phyloP scores from a whole-genome alignment of 2,797 vertebrate species.

The Amniataba percoides region DNA sequence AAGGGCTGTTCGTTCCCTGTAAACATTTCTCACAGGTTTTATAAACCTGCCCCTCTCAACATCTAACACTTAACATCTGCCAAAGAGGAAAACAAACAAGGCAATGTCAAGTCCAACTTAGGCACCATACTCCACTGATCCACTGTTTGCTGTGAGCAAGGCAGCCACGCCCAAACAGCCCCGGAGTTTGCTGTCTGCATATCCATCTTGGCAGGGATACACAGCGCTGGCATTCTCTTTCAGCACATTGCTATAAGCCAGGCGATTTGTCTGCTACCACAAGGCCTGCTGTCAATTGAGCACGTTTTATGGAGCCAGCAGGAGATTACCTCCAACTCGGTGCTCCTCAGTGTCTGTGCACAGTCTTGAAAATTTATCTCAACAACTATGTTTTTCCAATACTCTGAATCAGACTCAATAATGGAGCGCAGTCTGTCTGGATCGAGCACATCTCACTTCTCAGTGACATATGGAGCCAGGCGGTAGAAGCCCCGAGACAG shows the following conservation, averaged over 20 bases:
- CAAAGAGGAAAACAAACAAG: conserved; percentile 65
- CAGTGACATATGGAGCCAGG: conserved; percentile 63
- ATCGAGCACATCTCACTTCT: conserved; percentile 69
- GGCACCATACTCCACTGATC: conserved; percentile 53
- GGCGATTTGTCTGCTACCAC: conserved; percentile 84
- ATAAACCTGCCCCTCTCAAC: conserved; percentile 8
- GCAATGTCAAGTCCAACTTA: conserved; percentile 58
- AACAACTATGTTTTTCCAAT: conserved; percentile 75
- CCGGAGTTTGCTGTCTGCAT: conserved; percentile 73
- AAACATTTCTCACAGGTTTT: conserved; percentile 32
- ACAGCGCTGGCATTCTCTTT: conserved; percentile 79
- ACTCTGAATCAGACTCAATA: conserved; percentile 76
- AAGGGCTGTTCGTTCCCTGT: background rate
- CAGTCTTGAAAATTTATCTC: conserved; percentile 78
- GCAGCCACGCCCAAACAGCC: conserved; percentile 71
- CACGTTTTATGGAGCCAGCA: conserved; percentile 79
- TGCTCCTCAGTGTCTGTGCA: conserved; percentile 61
- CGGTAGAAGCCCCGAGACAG: conserved; percentile 29
- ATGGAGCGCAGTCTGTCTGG: conserved; percentile 62
- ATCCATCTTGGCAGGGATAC: conserved; percentile 81
- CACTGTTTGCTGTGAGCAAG: conserved; percentile 72
- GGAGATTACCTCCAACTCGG: conserved; percentile 80
- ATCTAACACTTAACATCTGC: conserved; percentile 52
- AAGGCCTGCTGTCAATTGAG: conserved; percentile 83
- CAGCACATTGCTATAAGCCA: conserved; percentile 79